Evolutionary conservation across 2,113 vertebrate genomes (phyloP).

Genomic region (Typhlomys cinereus): DNA sequence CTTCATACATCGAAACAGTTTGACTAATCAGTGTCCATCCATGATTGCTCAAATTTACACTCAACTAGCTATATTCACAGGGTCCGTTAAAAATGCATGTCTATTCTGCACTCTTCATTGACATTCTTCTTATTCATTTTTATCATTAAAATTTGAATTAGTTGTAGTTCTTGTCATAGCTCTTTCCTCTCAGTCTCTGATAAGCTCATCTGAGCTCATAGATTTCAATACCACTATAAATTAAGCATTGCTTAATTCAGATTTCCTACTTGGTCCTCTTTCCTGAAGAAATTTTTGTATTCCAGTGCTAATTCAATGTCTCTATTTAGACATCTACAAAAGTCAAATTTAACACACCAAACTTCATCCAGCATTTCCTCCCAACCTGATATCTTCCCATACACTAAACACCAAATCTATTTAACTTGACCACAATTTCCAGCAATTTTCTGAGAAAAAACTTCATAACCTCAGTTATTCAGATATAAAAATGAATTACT

Average conservation of each 20-base stretch:
- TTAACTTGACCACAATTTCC: not conserved
- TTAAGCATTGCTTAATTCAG: not conserved
- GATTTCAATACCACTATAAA: not conserved
- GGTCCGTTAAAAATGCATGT: not conserved
- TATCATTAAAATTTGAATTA: not conserved
- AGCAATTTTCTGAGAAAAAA: not conserved
- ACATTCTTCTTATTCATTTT: not conserved
- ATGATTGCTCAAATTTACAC: not conserved
- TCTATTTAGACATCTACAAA: not conserved
- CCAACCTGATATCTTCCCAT: fast-evolving
- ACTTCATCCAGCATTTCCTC: not conserved
- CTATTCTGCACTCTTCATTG: not conserved
- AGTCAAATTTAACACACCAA: not conserved
- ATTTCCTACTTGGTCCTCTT: not conserved
- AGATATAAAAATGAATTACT: not conserved
- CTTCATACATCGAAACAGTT: not conserved
- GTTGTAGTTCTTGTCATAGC: not conserved
- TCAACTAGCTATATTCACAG: not conserved
- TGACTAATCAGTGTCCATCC: not conserved
- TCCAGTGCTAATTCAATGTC: not conserved
- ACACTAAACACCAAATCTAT: not conserved
- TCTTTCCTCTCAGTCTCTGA: not conserved
- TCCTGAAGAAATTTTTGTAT: not conserved
- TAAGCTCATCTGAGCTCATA: not conserved
- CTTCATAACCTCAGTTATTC: not conserved